A percentile compares a stretch with the other conserved stretches of the same genome.
These are phyloP conservation scores for Diceros bicornis DNA, from an alignment of 2,797 vertebrate genomes.

Conservation along the genomic window DNA sequence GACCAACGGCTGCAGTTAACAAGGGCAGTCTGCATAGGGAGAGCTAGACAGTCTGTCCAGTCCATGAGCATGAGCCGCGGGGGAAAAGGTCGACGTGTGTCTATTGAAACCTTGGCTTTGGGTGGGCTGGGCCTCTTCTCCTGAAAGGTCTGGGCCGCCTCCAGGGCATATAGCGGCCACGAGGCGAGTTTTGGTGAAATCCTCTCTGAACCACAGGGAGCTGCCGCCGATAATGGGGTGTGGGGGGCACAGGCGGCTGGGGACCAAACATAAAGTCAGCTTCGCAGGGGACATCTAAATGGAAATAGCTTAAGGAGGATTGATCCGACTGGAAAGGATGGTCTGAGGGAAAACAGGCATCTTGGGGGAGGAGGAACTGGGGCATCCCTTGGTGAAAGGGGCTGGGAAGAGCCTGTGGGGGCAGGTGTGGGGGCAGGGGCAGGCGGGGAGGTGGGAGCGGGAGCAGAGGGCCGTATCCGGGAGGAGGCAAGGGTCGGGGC, in stretches of 20 bases:
- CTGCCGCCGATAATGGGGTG: not conserved
- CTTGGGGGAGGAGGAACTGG: not conserved
- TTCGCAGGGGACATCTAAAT: not conserved
- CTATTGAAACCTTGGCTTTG: conserved; percentile 33
- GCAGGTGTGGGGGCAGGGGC: not conserved
- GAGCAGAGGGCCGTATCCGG: not conserved
- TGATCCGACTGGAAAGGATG: not conserved
- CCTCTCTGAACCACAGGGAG: conserved; percentile 67
- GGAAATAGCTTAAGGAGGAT: not conserved
- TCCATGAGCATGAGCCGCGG: not conserved
- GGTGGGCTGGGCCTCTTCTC: not conserved
- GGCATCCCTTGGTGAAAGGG: not conserved
- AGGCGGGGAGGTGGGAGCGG: not conserved
- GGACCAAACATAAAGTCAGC: not conserved
- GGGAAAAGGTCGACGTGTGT: not conserved
- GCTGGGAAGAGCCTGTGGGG: not conserved
- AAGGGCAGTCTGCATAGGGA: not conserved
- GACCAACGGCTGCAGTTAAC: not conserved
- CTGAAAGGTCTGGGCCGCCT: not conserved
- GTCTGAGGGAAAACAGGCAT: conserved; percentile 44
- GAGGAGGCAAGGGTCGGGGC: not conserved
- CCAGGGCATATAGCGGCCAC: conserved; percentile 39
- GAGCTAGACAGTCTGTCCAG: not conserved
- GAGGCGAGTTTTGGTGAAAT: not conserved
- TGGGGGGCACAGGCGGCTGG: not conserved